Evolutionary conservation across 1,140 invertebrate genomes (phyloP), one percentile per base, ranked within the genome.

Genomic region (Dermatophagoides farinae): DNA sequence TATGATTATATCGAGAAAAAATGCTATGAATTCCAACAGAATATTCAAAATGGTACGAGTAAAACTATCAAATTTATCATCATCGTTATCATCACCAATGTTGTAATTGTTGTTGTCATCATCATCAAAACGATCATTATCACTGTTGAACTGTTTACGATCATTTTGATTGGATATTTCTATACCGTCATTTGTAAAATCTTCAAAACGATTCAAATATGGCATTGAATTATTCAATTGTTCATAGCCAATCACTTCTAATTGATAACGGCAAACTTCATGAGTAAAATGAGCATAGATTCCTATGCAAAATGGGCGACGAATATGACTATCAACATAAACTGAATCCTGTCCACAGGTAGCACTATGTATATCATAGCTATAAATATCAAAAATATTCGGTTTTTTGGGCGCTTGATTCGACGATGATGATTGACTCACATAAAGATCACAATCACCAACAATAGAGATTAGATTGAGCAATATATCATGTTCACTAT

Each of bases 361-460:
- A n/a, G 53, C 25, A 25, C 53, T 55, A 12, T 39, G 38, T 14
- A 55, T 2, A 44, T 55, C 53, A 25, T 55, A 55, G 23, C 38
- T 55, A 44, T 55, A 12, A 11, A 23, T 55, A 11, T 55, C 53
- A 8, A 31, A 31, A n/a, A 14, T 44, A 40, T 14, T 55, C 39
- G 53, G 53, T 12, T 55, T 55, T 40, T 12, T 2, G 14, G 53
- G 53, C 14, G 14, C n/a, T 23, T 55, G 14, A 23, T 23, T 23
- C 4, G 31, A 6, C 23, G 10, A n/a, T 14, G 12, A 23, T n/a
- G 53, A 14, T 44, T 55, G 53, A 16, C 53, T 55, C 16, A 55
- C 23, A 44, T 55, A 55, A 4, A 55, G 41, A 55, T 55, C 53
- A 38, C 53, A 55, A 23, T 55, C 53, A 14, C 53, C 53, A 18